Conservation (phyloP, 2,113 vertebrate genomes). For the Eudyptes chrysolophus region DNA sequence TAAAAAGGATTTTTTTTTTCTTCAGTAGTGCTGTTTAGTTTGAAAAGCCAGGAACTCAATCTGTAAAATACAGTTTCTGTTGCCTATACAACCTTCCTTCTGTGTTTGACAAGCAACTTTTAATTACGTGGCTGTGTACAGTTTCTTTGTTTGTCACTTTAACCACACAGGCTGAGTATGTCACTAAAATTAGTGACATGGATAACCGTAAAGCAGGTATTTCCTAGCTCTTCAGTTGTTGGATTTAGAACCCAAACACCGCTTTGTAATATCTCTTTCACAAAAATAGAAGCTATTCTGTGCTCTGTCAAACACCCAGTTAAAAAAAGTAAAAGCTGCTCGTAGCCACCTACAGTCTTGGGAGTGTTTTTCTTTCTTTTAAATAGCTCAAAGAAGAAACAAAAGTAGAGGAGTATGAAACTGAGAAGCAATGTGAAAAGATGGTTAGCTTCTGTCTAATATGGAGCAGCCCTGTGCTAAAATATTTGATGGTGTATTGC, state of each 20-base stretch:
- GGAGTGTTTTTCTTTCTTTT: background rate
- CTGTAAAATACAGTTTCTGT: background rate
- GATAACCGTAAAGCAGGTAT: background rate
- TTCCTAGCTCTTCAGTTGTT: background rate
- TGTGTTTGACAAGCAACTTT: background rate
- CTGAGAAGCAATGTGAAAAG: background rate
- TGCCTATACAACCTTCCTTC: background rate
- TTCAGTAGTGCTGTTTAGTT: background rate
- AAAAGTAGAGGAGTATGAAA: background rate
- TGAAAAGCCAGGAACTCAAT: background rate
- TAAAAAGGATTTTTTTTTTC: background rate
- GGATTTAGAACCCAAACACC: background rate
- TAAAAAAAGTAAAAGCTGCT: background rate
- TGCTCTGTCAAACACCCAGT: background rate
- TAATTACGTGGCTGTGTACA: background rate
- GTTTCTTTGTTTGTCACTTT: background rate
- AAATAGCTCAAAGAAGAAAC: background rate
- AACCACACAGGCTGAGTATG: background rate
- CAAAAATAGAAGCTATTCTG: background rate
- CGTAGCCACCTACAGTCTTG: background rate
- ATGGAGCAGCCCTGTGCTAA: background rate
- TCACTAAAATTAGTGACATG: background rate
- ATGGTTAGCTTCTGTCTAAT: background rate
- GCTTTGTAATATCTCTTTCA: background rate
- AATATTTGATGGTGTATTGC: background rate